These are phyloP conservation scores for Ceramica pisi DNA, from an alignment of 2,888 invertebrate genomes.

Conservation along the genomic window DNA sequence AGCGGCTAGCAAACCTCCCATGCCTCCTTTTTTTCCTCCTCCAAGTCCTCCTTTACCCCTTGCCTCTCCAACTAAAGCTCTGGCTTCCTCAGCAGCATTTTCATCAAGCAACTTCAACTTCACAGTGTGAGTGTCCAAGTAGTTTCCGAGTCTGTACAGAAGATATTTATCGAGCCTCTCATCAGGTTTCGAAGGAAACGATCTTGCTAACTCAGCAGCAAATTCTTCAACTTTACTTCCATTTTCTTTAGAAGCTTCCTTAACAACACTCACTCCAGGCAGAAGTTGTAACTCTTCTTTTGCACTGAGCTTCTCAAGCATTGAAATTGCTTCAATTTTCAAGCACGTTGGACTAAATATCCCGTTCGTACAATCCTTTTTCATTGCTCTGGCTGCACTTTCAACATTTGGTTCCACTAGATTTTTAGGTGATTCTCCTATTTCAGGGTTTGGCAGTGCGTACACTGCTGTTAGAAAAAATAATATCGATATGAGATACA, in stretches of 20 bases:
- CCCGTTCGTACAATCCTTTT: constrained; percentile 84
- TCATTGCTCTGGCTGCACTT: constrained; percentile 76
- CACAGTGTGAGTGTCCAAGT: constrained; percentile 94
- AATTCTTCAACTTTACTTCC: constrained; percentile 93
- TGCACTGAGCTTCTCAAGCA: constrained; percentile 83
- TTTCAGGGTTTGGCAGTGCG: constrained; percentile 83
- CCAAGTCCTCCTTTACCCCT: constrained; percentile 88
- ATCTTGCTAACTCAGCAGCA: constrained; percentile 93
- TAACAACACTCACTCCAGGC: constrained; percentile 92
- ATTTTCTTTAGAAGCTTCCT: constrained; percentile 88
- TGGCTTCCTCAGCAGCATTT: constrained; percentile 90
- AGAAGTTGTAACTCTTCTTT: constrained; percentile 84
- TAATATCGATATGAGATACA: constrained; percentile 77
- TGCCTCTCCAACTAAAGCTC: constrained; percentile 89
- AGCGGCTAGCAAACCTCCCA: constrained; percentile 90
- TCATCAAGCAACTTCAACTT: constrained; percentile 93
- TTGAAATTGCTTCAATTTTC: constrained; percentile 86
- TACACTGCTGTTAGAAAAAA: constrained; percentile 71
- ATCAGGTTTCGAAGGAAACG: constrained; percentile 94
- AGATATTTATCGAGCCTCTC: constrained; percentile 94
- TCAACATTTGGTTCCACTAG: constrained; percentile 75
- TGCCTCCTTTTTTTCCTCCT: constrained; percentile 87
- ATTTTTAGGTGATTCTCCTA: constrained; percentile 68
- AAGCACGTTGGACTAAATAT: constrained; percentile 86
- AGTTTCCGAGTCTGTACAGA: constrained; percentile 93